Base-by-base conservation (phyloP, 2,113 vertebrate species). In the Eurystomus gularis region DNA sequence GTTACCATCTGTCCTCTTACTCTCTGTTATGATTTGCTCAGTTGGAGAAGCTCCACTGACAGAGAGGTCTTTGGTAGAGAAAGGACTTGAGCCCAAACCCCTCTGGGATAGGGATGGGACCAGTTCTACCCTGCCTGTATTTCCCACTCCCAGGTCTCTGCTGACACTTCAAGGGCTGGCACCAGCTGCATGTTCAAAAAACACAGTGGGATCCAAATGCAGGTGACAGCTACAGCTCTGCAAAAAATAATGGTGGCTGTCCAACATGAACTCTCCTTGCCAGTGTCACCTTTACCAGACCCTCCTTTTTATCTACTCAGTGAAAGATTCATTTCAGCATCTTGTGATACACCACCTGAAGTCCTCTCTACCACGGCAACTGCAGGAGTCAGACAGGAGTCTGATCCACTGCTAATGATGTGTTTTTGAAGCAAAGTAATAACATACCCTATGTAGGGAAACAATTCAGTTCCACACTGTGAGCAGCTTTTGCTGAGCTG, bases 331-430 rank as follows among this genome's bases (percentile, higher is more conserved):
- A 31, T 57, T 80, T 90, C 64, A 86, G 29, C n/a, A 61, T 39
- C 54, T 88, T 0, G 0, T 10, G 18, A 57, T 29, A 48, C 3
- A 40, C 3, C 20, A 35, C 17, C 10, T 46, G 35, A 79, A 85
- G 29, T 12, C 42, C 21, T 70, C 31, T 11, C 6, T 51, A 57
- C 5, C 7, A 78, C 8, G 61, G 57, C 18, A 44, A 26, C 8
- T 57, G 24, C 23, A 39, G 60, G 16, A 86, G 64, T 7, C 11
- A 40, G 49, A 44, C 29, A 75, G 31, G 26, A 58, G 26, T 31
- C 25, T 62, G 28, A 86, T 46, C 15, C 37, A 33, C 57, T 58
- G 23, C 49, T 78, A 91, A 44, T n/a, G 7, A 48, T 11, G n/a
- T 13, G 24, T n/a, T 82, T 82, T 82, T 72, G 60, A 84, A 82